Evolutionary conservation across 2,888 invertebrate species (phyloP).

Genomic region (Strigamia crassipes): DNA sequence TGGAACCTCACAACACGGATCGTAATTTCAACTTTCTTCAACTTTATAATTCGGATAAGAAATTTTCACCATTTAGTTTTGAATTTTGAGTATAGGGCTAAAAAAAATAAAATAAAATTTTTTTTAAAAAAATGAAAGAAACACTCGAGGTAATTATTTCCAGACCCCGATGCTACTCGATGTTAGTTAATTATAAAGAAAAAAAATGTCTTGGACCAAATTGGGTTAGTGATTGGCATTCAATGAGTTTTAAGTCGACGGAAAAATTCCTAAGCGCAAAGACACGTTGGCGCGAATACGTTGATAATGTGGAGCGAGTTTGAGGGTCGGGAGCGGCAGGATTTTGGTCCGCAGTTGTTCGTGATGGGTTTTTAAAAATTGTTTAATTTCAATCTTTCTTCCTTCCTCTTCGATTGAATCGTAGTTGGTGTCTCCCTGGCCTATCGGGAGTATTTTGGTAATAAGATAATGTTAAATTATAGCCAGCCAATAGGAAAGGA

Average conservation of each 20-base stretch:
- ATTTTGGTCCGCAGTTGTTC: background rate
- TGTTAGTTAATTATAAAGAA: background rate
- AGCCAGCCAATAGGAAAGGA: constrained; percentile 30
- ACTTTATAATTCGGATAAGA: background rate
- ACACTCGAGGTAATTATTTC: background rate
- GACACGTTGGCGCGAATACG: background rate
- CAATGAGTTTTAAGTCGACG: background rate
- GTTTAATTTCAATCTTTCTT: constrained; percentile 21
- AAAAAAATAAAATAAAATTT: too few species aligned
- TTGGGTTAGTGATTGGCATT: constrained; percentile 7
- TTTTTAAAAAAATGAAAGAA: too few species aligned
- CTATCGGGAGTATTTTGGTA: constrained; percentile 46
- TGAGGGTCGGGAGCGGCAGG: background rate
- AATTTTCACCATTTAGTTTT: background rate
- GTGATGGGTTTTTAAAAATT: background rate
- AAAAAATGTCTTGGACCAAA: background rate
- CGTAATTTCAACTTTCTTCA: background rate
- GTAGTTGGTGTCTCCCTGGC: constrained; percentile 42
- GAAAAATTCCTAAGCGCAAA: background rate
- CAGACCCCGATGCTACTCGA: background rate
- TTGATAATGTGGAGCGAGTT: background rate
- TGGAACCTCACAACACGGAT: background rate
- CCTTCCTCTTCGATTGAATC: constrained; percentile 45
- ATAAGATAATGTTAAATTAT: constrained; percentile 48
- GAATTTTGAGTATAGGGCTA: background rate